These are phyloP conservation scores for Oceanodroma leucorhoa DNA, from an alignment of 2,797 vertebrate species.

Conservation along the genomic window DNA sequence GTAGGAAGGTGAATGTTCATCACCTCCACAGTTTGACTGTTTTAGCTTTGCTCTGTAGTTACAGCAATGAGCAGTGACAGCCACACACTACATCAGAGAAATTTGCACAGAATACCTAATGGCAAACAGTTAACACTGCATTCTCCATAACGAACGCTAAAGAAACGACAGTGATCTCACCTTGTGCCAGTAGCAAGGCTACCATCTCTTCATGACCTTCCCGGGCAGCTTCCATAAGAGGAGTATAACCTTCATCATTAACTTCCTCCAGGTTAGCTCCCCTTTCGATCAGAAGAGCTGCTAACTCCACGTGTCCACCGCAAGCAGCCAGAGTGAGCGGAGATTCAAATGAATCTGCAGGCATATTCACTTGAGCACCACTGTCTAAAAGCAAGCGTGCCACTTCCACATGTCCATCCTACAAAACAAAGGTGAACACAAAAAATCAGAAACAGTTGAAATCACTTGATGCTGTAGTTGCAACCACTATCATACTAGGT, in stretches of 20 bases:
- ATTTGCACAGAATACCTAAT: background rate
- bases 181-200: conserved; percentile 95
- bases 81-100: accelerated
- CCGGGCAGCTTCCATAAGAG: conserved; percentile 97
- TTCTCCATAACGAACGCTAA: accelerated
- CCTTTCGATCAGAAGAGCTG: conserved; percentile 94
- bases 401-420: conserved; percentile 98
- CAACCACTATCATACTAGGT: background rate
- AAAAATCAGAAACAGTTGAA: background rate
- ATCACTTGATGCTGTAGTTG: background rate
- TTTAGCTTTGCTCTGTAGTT: background rate
- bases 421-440: background rate
- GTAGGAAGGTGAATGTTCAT: background rate
- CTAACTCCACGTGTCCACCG: conserved; percentile 95
- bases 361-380: conserved; percentile 99
- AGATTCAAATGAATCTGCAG: conserved; percentile 97
- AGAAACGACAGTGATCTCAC: conserved; percentile 59
- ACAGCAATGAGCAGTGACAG: background rate
- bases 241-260: conserved; percentile 98
- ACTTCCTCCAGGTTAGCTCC: conserved; percentile 99
- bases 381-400: conserved; percentile 97
- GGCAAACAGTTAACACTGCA: accelerated
- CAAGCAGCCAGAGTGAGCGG: conserved; percentile 96
- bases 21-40: background rate
- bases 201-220: conserved; percentile 99